Percentiles rank a stretch among this genome's conserved stretches.
Evolutionary conservation across 2,797 vertebrate species (phyloP).

Genomic region (Macrochelys suwanniensis): DNA sequence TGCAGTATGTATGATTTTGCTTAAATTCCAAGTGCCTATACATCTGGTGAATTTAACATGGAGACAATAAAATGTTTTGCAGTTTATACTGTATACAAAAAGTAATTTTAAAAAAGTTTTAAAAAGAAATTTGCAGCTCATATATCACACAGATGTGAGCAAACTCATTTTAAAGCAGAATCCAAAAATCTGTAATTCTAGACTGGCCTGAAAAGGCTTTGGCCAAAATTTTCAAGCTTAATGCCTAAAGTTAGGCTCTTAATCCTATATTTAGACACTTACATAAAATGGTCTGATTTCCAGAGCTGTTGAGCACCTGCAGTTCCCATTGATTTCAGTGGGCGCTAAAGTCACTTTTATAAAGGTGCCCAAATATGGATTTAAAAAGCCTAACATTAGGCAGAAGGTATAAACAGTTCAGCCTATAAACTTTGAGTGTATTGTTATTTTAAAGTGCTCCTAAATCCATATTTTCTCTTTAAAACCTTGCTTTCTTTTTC

Average conservation of each 20-base stretch:
- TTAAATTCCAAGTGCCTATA: conserved; percentile 11
- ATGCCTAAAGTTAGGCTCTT: background rate
- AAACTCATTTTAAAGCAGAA: conserved; percentile 4
- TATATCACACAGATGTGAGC: background rate
- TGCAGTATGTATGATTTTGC: background rate
- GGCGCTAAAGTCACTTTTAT: background rate
- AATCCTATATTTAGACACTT: background rate
- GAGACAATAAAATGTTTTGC: conserved; percentile 3
- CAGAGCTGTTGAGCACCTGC: background rate
- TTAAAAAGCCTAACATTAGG: conserved; percentile 6
- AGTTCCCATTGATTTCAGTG: background rate
- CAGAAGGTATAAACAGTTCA: conserved; percentile 45
- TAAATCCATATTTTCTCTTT: conserved; percentile 63
- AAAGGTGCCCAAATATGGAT: conserved; percentile 31
- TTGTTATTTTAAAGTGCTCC: conserved; percentile 7
- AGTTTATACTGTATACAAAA: conserved; percentile 6
- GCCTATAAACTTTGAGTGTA: conserved; percentile 30
- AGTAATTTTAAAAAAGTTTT: background rate
- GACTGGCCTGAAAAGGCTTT: background rate
- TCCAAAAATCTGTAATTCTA: background rate
- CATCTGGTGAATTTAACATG: conserved; percentile 6
- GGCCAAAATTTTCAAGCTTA: background rate
- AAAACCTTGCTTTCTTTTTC: conserved; percentile 68
- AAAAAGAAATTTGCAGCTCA: background rate
- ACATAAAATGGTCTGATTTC: background rate